These are phyloP conservation scores for Trachelus stipa DNA, from an alignment of 2,888 invertebrate species.

Conservation along the genomic window DNA sequence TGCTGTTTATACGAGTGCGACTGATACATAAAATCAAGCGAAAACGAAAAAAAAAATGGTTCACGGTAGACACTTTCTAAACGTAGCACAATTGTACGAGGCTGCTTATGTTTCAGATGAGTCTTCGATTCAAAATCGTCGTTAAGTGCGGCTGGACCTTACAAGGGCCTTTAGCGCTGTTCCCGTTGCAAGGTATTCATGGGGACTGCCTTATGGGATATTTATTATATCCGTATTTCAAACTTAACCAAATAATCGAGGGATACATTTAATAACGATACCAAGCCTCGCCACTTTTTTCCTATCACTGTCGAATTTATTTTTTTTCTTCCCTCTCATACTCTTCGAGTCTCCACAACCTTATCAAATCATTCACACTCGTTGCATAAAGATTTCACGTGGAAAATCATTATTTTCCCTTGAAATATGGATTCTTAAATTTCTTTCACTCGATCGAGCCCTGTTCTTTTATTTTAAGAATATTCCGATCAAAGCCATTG, in stretches of 20 bases:
- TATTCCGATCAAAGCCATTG: neutral
- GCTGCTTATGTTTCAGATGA: slow-evolving; percentile 67
- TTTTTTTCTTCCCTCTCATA: neutral
- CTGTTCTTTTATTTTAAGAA: neutral
- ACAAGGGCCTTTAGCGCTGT: slow-evolving; percentile 63
- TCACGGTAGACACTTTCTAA: slow-evolving; percentile 30
- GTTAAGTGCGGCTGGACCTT: slow-evolving; percentile 61
- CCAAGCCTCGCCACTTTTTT: neutral
- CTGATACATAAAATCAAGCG: neutral
- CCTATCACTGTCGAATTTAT: neutral
- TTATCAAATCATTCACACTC: neutral
- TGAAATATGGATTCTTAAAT: neutral
- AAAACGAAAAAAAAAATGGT: slow-evolving; percentile 33
- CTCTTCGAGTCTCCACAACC: neutral
- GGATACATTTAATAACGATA: neutral
- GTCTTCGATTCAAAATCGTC: slow-evolving; percentile 61
- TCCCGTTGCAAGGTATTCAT: slow-evolving; percentile 67
- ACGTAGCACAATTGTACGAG: slow-evolving; percentile 61
- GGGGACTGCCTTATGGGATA: slow-evolving; percentile 65
- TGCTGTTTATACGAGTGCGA: slow-evolving; percentile 34
- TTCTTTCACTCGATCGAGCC: neutral
- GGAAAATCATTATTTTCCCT: neutral
- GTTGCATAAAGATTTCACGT: neutral
- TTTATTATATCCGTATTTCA: slow-evolving; percentile 46
- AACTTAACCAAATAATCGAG: slow-evolving; percentile 12